phyloP scores from a whole-genome alignment of 2,888 invertebrate species.

The Ennomos erosarius region DNA sequence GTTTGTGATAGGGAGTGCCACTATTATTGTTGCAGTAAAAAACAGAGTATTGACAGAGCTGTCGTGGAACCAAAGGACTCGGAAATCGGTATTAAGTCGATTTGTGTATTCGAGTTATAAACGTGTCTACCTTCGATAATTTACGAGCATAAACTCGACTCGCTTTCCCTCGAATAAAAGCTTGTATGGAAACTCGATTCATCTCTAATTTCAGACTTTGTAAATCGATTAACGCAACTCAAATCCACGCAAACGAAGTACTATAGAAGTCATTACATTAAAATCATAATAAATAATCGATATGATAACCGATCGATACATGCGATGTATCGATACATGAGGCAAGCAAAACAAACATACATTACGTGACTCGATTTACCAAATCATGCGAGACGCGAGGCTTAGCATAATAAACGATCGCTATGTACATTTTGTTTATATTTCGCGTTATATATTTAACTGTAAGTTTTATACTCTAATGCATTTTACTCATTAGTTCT shows the following conservation, averaged over 20 bases:
- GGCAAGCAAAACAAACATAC: slow-evolving; percentile 67
- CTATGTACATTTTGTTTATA: slow-evolving; percentile 67
- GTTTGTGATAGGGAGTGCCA: slow-evolving; percentile 53
- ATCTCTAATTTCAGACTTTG: background rate
- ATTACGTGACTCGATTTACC: slow-evolving; percentile 82
- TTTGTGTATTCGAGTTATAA: slow-evolving; percentile 16
- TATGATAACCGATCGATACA: slow-evolving; percentile 59
- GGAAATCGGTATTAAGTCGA: slow-evolving; percentile 17
- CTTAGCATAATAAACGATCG: slow-evolving; percentile 71
- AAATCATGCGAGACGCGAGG: slow-evolving; percentile 78
- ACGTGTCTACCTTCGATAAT: slow-evolving; percentile 18
- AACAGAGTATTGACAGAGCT: slow-evolving; percentile 29
- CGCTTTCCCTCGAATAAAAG: slow-evolving; percentile 10
- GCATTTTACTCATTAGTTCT: slow-evolving; percentile 84
- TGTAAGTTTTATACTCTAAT: slow-evolving; percentile 78
- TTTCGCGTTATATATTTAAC: slow-evolving; percentile 59
- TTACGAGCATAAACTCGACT: slow-evolving; percentile 18
- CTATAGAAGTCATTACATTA: slow-evolving; percentile 71
- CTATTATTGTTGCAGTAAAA: slow-evolving; percentile 44
- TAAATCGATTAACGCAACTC: slow-evolving; percentile 46
- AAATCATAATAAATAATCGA: slow-evolving; percentile 71
- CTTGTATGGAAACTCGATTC: background rate
- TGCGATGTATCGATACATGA: slow-evolving; percentile 65
- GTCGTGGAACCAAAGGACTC: slow-evolving; percentile 22
- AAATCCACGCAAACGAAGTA: slow-evolving; percentile 67